Base-by-base conservation (phyloP, 1,140 invertebrate genomes). In the Calephelis virginiensis region DNA sequence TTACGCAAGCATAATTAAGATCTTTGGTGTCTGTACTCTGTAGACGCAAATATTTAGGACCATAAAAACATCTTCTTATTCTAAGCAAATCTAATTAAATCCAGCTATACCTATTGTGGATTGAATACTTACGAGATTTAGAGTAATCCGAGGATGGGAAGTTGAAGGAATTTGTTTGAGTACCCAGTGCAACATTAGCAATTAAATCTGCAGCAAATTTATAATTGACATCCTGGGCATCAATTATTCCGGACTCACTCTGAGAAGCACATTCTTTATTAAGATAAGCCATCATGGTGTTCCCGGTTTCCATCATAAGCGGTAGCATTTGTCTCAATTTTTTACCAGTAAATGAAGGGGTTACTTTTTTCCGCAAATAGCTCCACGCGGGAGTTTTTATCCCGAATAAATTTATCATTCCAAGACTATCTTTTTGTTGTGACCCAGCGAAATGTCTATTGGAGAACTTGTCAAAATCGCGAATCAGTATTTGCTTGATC, bases 121-220 rank as follows among this genome's bases (percentile, higher is more conserved):
- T 28, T 43, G 48, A 5, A 14, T 48, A 92, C 79, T 93, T 90
- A 53, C 83, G 83, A 43, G 87, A 78, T 13, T 87, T 85, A 63
- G 90, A 86, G 12, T 82, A 77, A 38, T 80, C 76, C 0, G 83
- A 64, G 0, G 83, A 81, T 0, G 89, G 83, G 65, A 90, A 82
- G 45, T 84, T 69, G 45, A 93, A 93, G 14, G 85, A 79, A 46
- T 83, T 68, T 17, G 92, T 93, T 67, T 94, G 91, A 68, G 90
- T 93, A 10, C 92, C 86, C 8, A 94, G 64, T 9, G 73, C 79
- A 7, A 95, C 87, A 14, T 88, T 80, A 66, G 93, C 93, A 0
- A 94, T 89, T 4, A 95, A 72, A 8, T 93, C 90, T 14, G 93
- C 82, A 71, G 94, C 92, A 12, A 9, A 85, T 69, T 6, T 93